Base-by-base conservation (phyloP, 2,888 invertebrate genomes). In the Caenorhabditis sp. region DNA sequence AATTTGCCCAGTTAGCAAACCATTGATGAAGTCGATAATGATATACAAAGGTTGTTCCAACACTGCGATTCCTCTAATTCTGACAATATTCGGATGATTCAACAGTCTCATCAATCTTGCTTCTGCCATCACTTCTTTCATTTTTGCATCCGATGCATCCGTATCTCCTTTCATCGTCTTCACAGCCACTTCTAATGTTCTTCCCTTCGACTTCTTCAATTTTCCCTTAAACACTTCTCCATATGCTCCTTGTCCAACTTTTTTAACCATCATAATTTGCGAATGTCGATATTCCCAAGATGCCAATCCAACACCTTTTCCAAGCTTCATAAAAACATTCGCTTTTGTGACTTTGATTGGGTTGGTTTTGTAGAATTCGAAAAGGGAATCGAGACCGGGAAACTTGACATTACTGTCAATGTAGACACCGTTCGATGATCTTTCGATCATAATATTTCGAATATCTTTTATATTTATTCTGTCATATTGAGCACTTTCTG, bases 31-130 rank as follows among this genome's bases (percentile, higher is more conserved):
- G 38, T 76, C 74, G 59, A 75, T 69, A 23, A 71, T 63, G 31
- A 77, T 87, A 65, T 87, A 85, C 69, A 88, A 94, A 90, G 93
- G 93, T 89, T 93, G 93, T 91, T 93, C 93, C 89, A 94, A 93
- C 85, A 94, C 90, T 64, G 88, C 89, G 50, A 87, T 70, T 57
- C 74, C 71, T n/a, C 74, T 63, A 43, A 63, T 59, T 43, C 76
- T 58, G 20, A 78, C 78, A 38, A 77, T 76, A 59, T 77, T 78
- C 38, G 76, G 76, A 53, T 75, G 78, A 59, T 76, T 75, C 31
- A 78, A 62, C 31, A 54, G 59, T 57, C 76, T 63, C 67, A 71
- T 74, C 38, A 78, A 59, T 36, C 76, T 67, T 8, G 73, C 76
- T 59, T 78, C 76, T 4, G 67, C 67, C 74, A 73, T 70, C 53